These are phyloP conservation scores for Tachina fera DNA, from an alignment of 2,888 invertebrate genomes.

Conservation along the genomic window DNA sequence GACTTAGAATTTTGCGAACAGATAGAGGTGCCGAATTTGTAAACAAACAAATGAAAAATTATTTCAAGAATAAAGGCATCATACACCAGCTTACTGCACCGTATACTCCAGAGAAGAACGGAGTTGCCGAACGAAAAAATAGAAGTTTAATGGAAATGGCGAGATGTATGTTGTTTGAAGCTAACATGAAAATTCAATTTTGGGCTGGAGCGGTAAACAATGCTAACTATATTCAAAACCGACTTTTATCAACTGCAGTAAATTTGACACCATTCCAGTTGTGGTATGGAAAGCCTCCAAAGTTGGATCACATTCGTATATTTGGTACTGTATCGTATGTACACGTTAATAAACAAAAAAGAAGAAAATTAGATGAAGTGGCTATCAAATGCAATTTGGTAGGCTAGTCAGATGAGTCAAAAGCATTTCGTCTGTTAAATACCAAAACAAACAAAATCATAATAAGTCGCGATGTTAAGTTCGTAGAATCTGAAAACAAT, in stretches of 20 bases:
- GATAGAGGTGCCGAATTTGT: slow-evolving; percentile 11
- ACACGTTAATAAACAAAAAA: too few species aligned
- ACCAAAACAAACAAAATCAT: too few species aligned
- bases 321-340: too few species aligned
- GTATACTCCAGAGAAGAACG: neutral
- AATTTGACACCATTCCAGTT: neutral
- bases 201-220: neutral
- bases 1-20: slow-evolving; percentile 3
- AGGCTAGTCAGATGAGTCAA: too few species aligned
- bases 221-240: slow-evolving; percentile 3
- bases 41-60: neutral
- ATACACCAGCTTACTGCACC: too few species aligned
- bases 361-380: too few species aligned
- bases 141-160: neutral
- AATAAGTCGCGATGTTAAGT: neutral
- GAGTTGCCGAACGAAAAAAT: neutral
- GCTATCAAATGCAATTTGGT: too few species aligned
- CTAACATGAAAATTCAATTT: neutral
- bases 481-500: neutral
- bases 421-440: too few species aligned
- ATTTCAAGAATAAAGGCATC: slow-evolving; percentile 1
- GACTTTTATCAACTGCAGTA: neutral
- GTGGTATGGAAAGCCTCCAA: neutral
- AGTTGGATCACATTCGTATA: too few species aligned
- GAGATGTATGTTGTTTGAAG: neutral